Percentiles rank a stretch among this genome's conserved stretches.
phyloP scores from a whole-genome alignment of 2,888 invertebrate genomes.

The Dilophus febrilis region DNA sequence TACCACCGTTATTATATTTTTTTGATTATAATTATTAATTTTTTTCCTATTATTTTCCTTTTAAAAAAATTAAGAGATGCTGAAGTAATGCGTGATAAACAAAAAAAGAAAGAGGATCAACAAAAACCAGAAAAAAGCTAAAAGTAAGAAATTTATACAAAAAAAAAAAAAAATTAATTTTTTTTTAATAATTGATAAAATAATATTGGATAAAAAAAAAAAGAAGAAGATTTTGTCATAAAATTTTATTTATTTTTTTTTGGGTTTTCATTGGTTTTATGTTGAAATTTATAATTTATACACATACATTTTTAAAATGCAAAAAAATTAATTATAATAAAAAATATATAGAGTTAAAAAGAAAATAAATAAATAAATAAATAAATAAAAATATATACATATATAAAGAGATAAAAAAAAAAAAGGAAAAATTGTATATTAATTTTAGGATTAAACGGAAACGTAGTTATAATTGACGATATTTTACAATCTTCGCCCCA shows the following conservation, averaged over 20 bases:
- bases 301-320: too few relatives aligned
- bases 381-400: background rate
- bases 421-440: background rate
- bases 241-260: too few relatives aligned
- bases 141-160: too few relatives aligned
- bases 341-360: background rate
- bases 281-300: too few relatives aligned
- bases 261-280: too few relatives aligned
- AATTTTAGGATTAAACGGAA: background rate
- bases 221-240: too few relatives aligned
- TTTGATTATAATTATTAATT: too few relatives aligned
- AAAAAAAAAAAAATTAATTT: too few relatives aligned
- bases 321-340: background rate
- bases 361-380: background rate
- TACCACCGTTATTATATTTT: too few relatives aligned
- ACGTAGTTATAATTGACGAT: background rate
- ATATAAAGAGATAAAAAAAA: background rate
- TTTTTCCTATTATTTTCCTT: too few relatives aligned
- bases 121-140: slow-evolving; percentile 12
- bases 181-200: too few relatives aligned
- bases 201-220: too few relatives aligned
- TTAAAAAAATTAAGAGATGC: slow-evolving; percentile 68
- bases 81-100: slow-evolving; percentile 75
- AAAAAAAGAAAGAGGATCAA: slow-evolving; percentile 54
- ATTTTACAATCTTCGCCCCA: background rate